Conservation (phyloP, 2,888 invertebrate genomes). For the Rosalia funebris region DNA sequence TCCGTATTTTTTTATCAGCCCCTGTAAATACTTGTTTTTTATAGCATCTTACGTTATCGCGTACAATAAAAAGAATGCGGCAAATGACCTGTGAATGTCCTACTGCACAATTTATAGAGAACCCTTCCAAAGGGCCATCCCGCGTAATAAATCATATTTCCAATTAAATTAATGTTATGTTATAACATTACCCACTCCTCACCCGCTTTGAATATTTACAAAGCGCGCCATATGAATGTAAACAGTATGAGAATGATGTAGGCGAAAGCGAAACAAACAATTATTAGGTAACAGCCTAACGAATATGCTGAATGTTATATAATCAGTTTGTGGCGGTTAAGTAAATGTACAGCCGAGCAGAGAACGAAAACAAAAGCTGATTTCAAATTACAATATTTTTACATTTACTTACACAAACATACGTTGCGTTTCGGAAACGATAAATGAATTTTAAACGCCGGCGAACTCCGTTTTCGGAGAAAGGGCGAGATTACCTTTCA, state of each 20-base stretch:
- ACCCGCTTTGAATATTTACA: not conserved
- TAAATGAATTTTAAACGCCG: slow-evolving; percentile 16
- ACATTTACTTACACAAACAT: slow-evolving; percentile 11
- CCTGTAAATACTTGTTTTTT: too few relatives aligned
- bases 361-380: slow-evolving; percentile 12
- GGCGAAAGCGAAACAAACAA: slow-evolving; percentile 13
- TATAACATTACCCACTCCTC: too few relatives aligned
- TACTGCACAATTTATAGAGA: too few relatives aligned
- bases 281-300: slow-evolving; percentile 12
- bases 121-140: too few relatives aligned
- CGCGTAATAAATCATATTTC: too few relatives aligned
- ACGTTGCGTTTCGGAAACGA: not conserved
- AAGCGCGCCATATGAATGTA: not conserved
- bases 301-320: slow-evolving; percentile 23
- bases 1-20: too few relatives aligned
- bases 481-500: slow-evolving; percentile 16
- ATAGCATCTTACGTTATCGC: too few relatives aligned
- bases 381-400: slow-evolving; percentile 26
- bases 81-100: too few relatives aligned
- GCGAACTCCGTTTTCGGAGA: slow-evolving; percentile 3
- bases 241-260: slow-evolving; percentile 1
- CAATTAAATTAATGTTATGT: too few relatives aligned
- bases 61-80: too few relatives aligned
- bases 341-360: slow-evolving; percentile 9
- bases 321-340: slow-evolving; percentile 3